Percentiles rank a stretch among this genome's conserved stretches.
Evolutionary conservation across 2,888 invertebrate genomes (phyloP).

Genomic region (Adineta ricciae): DNA sequence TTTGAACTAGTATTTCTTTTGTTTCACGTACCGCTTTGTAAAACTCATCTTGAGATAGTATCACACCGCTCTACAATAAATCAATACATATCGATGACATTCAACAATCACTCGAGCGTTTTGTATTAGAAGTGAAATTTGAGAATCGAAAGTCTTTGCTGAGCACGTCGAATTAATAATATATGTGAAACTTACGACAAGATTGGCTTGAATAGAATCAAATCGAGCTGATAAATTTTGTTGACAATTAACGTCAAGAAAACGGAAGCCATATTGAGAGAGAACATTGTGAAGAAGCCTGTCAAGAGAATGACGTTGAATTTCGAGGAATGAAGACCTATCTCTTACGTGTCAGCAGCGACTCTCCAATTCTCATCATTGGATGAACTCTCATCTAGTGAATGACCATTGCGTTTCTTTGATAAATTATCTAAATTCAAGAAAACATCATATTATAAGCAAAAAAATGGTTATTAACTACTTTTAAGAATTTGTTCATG

Average conservation of each 20-base stretch:
- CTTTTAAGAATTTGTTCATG: background rate
- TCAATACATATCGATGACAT: background rate
- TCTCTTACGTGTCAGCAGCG: background rate
- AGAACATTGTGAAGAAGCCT: conserved; percentile 14
- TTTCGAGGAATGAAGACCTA: background rate
- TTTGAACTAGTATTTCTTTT: background rate
- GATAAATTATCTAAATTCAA: background rate
- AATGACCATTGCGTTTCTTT: background rate
- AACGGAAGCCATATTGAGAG: conserved; percentile 11
- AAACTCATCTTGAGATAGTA: conserved; percentile 11
- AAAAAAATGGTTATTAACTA: background rate
- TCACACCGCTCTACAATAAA: background rate
- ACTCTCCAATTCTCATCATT: conserved; percentile 19
- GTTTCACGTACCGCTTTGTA: background rate
- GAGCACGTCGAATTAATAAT: background rate
- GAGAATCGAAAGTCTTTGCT: too few relatives aligned
- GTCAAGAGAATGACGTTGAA: background rate
- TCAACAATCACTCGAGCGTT: too few relatives aligned
- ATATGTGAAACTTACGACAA: background rate
- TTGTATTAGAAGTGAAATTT: too few relatives aligned
- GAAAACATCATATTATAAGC: background rate
- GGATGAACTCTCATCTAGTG: background rate
- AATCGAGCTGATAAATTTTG: conserved; percentile 5
- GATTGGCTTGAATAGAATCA: conserved; percentile 16
- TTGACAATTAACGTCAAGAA: conserved; percentile 19